A percentile compares a stretch with the other conserved stretches of the same genome.
Evolutionary conservation across 2,113 vertebrate species (phyloP).

Genomic region (Trachemys scripta): DNA sequence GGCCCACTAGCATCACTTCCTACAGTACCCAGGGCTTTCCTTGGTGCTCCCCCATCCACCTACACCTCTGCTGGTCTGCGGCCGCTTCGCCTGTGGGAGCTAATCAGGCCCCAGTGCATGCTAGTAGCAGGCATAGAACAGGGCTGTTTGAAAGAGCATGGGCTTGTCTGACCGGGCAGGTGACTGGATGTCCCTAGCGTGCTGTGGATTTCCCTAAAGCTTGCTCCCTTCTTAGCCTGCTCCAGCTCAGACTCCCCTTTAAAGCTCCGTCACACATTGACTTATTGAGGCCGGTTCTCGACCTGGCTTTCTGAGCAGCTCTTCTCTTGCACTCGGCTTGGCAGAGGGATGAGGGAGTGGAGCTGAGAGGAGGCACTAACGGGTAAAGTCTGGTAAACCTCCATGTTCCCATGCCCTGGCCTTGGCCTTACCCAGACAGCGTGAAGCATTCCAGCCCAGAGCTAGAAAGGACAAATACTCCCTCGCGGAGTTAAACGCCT

Average conservation of each 20-base stretch:
- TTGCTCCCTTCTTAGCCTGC: not conserved
- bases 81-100: not conserved
- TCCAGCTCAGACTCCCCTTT: not conserved
- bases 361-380: not conserved
- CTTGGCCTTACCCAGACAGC: slow-evolving; percentile 69
- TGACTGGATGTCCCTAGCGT: not conserved
- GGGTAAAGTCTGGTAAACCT: not conserved
- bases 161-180: not conserved
- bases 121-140: not conserved
- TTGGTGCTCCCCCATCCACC: not conserved
- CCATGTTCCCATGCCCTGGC: slow-evolving; percentile 62
- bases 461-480: not conserved
- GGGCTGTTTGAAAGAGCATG: not conserved
- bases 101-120: not conserved
- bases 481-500: not conserved
- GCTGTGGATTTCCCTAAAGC: slow-evolving; percentile 34
- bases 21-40: rapidly evolving
- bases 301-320: not conserved
- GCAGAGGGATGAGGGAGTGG: not conserved
- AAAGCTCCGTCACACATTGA: not conserved
- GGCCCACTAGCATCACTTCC: not conserved
- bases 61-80: not conserved
- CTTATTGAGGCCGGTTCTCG: not conserved
- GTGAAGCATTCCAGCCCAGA: slow-evolving; percentile 44
- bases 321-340: not conserved